Percentiles rank a stretch among this genome's conserved stretches.
Evolutionary conservation across 64 coral and sea anemone genomes (phyloP).

Genomic region (Acropora yongei): DNA sequence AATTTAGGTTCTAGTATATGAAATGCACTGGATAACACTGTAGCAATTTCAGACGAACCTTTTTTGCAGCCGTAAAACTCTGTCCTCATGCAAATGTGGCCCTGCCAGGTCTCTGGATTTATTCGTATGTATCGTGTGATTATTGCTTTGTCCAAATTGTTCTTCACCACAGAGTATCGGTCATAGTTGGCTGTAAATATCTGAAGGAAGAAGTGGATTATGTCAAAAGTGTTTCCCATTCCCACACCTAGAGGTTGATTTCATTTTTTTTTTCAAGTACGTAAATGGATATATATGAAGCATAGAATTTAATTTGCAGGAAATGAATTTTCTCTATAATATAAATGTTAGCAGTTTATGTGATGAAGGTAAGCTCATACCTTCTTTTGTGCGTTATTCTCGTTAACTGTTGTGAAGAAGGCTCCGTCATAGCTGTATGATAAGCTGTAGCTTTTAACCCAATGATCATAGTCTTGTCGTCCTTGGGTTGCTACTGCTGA

Average conservation of each 20-base stretch:
- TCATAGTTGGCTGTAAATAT: slow-evolving; percentile 16
- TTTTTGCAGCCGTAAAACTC: slow-evolving; percentile 29
- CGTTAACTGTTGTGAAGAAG: neutral
- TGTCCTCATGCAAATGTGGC: slow-evolving; percentile 8
- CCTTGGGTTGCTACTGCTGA: slow-evolving; percentile 38
- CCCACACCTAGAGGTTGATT: no score
- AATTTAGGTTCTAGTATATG: no score
- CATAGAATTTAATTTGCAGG: no score
- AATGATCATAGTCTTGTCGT: slow-evolving; percentile 13
- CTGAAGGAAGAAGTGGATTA: neutral
- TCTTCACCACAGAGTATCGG: slow-evolving; percentile 10
- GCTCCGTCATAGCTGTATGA: slow-evolving; percentile 26
- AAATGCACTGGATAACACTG: no score
- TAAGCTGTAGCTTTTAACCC: slow-evolving; percentile 37
- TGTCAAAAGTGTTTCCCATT: no score
- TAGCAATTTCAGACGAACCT: neutral
- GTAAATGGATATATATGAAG: no score
- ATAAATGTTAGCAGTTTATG: no score
- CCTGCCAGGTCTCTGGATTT: slow-evolving; percentile 8
- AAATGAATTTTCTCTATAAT: no score
- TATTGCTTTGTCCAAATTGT: neutral
- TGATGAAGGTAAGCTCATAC: neutral
- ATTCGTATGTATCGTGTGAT: slow-evolving; percentile 12
- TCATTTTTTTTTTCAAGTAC: no score
- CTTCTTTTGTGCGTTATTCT: neutral